phyloP scores from a whole-genome alignment of 2,888 invertebrate species.

The Hesperia comma region DNA sequence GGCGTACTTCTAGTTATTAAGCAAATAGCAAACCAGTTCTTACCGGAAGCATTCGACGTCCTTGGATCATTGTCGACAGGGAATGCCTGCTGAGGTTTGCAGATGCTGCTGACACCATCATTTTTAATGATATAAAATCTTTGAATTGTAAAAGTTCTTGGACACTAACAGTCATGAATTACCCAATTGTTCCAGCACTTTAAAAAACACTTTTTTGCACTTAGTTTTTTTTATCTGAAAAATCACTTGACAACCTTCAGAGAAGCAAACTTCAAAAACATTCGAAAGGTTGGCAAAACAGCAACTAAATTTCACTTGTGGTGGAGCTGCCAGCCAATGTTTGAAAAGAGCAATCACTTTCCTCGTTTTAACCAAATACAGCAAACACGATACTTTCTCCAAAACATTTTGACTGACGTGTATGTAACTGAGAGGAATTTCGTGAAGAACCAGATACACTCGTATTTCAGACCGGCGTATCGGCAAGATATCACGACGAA shows the following conservation, averaged over 20 bases:
- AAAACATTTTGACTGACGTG: slow-evolving; percentile 20
- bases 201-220: not conserved
- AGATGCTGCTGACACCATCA: slow-evolving; percentile 66
- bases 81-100: slow-evolving; percentile 63
- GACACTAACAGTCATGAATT: slow-evolving; percentile 14
- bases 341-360: slow-evolving; percentile 46
- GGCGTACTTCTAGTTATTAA: not conserved
- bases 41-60: slow-evolving; percentile 45
- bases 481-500: not conserved
- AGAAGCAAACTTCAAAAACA: not conserved
- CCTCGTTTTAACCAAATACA: slow-evolving; percentile 54
- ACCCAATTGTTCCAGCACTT: not conserved
- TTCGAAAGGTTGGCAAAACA: not conserved
- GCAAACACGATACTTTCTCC: slow-evolving; percentile 43
- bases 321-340: slow-evolving; percentile 33
- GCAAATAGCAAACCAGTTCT: slow-evolving; percentile 13
- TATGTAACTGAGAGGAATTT: slow-evolving; percentile 18
- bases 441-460: not conserved
- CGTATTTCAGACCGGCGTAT: not conserved
- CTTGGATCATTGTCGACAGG: slow-evolving; percentile 69
- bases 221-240: not conserved
- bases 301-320: slow-evolving; percentile 28
- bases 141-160: slow-evolving; percentile 10
- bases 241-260: not conserved
- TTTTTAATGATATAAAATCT: slow-evolving; percentile 48